Evolutionary conservation across 2,113 vertebrate genomes (phyloP).

Genomic region (Isurus oxyrinchus): DNA sequence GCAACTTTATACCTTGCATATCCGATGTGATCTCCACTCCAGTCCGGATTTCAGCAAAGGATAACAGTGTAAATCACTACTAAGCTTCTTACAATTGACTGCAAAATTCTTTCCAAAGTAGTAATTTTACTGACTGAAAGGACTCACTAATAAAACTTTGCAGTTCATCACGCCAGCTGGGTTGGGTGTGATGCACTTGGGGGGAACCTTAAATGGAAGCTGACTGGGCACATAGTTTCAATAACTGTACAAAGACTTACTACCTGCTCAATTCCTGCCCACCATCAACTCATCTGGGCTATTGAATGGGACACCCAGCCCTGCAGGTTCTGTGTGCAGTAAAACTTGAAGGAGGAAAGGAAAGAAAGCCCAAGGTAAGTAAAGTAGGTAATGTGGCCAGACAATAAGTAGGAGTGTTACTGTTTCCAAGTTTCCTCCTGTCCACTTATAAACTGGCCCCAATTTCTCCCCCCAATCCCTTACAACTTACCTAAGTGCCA

Average conservation of each 20-base stretch:
- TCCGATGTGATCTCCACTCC: slow-evolving; percentile 6
- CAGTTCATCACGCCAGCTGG: neutral
- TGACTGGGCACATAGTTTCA: neutral
- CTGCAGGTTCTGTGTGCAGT: neutral
- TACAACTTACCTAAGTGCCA: neutral
- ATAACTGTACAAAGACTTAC: neutral
- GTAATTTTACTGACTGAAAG: neutral
- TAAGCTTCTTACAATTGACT: slow-evolving; percentile 8
- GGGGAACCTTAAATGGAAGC: neutral
- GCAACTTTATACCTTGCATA: slow-evolving; percentile 31
- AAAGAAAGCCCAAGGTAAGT: neutral
- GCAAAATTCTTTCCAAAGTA: neutral
- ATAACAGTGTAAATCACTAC: neutral
- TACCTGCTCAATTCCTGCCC: neutral
- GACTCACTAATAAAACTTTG: neutral
- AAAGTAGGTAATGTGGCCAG: neutral
- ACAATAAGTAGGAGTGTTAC: neutral
- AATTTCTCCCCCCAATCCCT: neutral
- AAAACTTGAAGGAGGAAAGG: neutral
- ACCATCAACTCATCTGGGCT: neutral
- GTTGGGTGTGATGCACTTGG: neutral
- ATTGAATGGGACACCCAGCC: neutral
- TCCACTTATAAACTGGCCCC: neutral
- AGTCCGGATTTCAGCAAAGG: neutral
- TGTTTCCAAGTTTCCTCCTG: neutral